Conservation (phyloP, 2,888 invertebrate genomes). For the Rhingia campestris region DNA sequence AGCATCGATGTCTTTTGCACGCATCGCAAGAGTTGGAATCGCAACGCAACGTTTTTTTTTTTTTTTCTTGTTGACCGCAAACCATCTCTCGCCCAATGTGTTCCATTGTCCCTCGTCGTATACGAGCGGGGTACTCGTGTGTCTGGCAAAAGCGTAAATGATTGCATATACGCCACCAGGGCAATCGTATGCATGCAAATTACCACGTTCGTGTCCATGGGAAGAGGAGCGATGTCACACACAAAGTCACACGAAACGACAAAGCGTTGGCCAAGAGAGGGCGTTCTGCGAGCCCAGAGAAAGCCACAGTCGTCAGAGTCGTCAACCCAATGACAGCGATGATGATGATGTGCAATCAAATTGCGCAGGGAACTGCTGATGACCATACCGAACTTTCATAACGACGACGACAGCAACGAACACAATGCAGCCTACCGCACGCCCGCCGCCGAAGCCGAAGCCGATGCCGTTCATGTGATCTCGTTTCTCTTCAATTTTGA, state of each 20-base stretch:
- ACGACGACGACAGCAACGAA: constrained; percentile 17
- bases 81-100: constrained; percentile 2
- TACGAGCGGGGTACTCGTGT: background rate
- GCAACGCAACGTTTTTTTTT: constrained; percentile 20
- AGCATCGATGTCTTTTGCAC: constrained; percentile 73
- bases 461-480: constrained; percentile 45
- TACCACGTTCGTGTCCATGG: constrained; percentile 58
- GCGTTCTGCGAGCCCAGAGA: constrained; percentile 55
- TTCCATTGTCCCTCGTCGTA: constrained; percentile 23
- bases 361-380: constrained; percentile 47
- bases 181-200: constrained; percentile 64
- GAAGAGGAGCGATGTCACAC: constrained; percentile 67
- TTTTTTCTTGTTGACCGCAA: constrained; percentile 45
- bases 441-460: constrained; percentile 2
- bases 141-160: constrained; percentile 65
- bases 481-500: constrained; percentile 66
- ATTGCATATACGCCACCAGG: constrained; percentile 50
- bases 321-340: constrained; percentile 5
- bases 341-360: constrained; percentile 68
- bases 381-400: constrained; percentile 22
- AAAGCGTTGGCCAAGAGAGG: constrained; percentile 53
- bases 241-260: constrained; percentile 68
- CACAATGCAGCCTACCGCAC: constrained; percentile 47
- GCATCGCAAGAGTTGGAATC: constrained; percentile 66
- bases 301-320: constrained; percentile 37